A percentile compares a stretch with the other conserved stretches of the same genome.
phyloP scores from a whole-genome alignment of 1,140 invertebrate genomes.

The Palaemon carinicauda region DNA sequence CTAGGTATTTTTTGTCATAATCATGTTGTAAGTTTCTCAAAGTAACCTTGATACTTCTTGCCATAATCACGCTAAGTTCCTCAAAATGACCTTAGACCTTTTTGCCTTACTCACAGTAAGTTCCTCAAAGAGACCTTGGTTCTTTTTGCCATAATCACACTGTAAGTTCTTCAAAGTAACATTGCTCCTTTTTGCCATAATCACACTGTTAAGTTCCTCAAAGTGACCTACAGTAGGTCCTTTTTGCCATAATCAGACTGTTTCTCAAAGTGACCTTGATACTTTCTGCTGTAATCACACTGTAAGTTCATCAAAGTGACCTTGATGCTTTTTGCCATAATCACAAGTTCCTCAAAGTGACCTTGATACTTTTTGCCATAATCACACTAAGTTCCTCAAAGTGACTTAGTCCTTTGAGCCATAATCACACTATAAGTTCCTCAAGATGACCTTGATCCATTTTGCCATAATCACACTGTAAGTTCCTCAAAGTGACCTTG shows the following conservation, averaged over 20 bases:
- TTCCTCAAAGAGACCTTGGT: constrained; percentile 79
- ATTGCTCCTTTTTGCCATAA: constrained; percentile 75
- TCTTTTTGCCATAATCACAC: constrained; percentile 71
- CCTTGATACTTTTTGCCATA: constrained; percentile 77
- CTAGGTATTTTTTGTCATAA: constrained; percentile 75
- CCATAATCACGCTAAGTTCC: constrained; percentile 58
- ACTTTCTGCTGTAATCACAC: constrained; percentile 70
- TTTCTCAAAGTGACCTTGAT: constrained; percentile 79
- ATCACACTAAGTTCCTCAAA: constrained; percentile 65
- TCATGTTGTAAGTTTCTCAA: constrained; percentile 65
- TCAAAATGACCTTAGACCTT: constrained; percentile 83
- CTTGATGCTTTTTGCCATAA: constrained; percentile 75
- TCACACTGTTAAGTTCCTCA: constrained; percentile 61
- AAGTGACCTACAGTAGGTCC: constrained; percentile 86
- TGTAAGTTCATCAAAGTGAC: constrained; percentile 73
- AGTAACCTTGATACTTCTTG: constrained; percentile 84
- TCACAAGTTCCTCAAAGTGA: constrained; percentile 71
- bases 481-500: constrained; percentile 76
- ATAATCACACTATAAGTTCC: constrained; percentile 56
- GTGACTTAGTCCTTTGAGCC: constrained; percentile 84
- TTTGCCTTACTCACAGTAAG: constrained; percentile 67
- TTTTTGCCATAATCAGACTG: constrained; percentile 69
- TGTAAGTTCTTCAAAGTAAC: constrained; percentile 75
- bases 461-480: constrained; percentile 67
- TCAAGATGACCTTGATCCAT: constrained; percentile 83